Percentiles rank a stretch among this genome's conserved stretches.
phyloP scores from a whole-genome alignment of 2,113 vertebrate genomes.

The Dasyurus viverrinus region DNA sequence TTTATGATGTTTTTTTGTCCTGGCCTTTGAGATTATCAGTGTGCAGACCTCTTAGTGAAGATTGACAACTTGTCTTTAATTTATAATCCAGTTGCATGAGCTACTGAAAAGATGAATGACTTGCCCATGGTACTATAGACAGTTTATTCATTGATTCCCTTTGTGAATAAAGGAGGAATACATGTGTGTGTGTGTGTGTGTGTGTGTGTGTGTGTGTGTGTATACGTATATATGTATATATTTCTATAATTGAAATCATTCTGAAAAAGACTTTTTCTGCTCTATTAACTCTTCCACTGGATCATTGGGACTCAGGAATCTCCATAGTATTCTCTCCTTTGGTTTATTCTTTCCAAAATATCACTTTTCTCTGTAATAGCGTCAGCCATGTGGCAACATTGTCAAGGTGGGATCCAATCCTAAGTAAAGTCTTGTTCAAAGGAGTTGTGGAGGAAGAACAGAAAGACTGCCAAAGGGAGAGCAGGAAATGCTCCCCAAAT shows the following conservation, averaged over 20 bases:
- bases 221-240: too few species aligned
- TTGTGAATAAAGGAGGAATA: too few species aligned
- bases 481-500: background rate
- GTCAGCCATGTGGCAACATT: background rate
- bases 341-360: background rate
- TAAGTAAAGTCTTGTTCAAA: background rate
- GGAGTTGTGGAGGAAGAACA: background rate
- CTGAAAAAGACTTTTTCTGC: background rate
- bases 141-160: too few species aligned
- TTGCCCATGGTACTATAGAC: background rate
- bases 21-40: background rate
- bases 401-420: background rate
- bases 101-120: background rate
- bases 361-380: background rate
- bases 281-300: background rate
- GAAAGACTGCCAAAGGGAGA: background rate
- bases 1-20: background rate
- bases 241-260: background rate
- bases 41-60: background rate
- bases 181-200: too few species aligned
- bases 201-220: too few species aligned
- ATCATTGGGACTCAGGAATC: background rate
- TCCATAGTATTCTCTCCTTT: background rate
- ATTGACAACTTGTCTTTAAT: background rate
- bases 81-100: background rate